Evolutionary conservation across 23 tunicate genomes (phyloP).

Genomic region (Corella eumyota): DNA sequence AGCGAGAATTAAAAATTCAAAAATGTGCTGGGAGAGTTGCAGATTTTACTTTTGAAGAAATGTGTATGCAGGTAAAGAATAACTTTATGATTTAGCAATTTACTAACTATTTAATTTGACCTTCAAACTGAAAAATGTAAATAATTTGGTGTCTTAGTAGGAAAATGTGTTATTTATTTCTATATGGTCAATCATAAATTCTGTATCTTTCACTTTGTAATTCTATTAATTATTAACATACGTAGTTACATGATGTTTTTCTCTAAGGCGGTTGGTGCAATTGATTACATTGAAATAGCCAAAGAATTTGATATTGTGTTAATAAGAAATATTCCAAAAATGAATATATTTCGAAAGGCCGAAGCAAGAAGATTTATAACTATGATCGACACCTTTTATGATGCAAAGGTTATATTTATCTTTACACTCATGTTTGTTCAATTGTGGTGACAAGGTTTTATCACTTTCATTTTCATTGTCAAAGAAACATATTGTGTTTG

Average conservation of each 20-base stretch:
- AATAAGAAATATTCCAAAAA: conserved; percentile 51
- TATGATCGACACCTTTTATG: conserved; percentile 90
- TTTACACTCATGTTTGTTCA: neutral
- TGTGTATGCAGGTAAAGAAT: conserved; percentile 72
- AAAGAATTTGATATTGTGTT: conserved; percentile 52
- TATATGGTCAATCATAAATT: too few species aligned
- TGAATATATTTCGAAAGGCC: conserved; percentile 78
- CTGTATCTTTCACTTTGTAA: too few species aligned
- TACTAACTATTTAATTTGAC: too few species aligned
- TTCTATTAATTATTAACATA: too few species aligned
- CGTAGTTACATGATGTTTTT: too few species aligned
- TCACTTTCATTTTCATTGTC: too few species aligned
- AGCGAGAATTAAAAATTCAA: conserved; percentile 56
- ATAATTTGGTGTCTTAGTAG: too few species aligned
- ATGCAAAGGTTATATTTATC: conserved; percentile 32
- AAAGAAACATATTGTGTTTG: too few species aligned
- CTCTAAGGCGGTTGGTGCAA: conserved; percentile 93
- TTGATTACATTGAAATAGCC: conserved; percentile 66
- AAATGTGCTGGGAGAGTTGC: conserved; percentile 78
- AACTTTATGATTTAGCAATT: too few species aligned
- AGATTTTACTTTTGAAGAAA: conserved; percentile 80
- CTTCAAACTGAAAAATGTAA: too few species aligned
- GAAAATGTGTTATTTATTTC: too few species aligned
- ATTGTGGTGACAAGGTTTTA: too few species aligned
- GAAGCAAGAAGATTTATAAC: conserved; percentile 93